phyloP scores from a whole-genome alignment of 2,797 vertebrate species.

The Vespertilio murinus region DNA sequence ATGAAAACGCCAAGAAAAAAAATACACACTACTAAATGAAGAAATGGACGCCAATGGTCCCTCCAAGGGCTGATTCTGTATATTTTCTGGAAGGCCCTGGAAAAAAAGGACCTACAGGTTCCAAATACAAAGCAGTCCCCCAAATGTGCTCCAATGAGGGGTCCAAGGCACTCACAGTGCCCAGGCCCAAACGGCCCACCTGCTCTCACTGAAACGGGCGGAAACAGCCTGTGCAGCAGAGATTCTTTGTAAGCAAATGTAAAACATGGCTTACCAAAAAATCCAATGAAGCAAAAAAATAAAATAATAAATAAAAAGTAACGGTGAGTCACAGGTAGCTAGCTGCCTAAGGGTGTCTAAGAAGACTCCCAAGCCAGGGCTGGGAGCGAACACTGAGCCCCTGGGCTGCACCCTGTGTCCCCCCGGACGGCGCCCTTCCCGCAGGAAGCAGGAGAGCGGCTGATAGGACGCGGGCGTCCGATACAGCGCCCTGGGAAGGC shows the following conservation, averaged over 20 bases:
- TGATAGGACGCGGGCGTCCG: constrained; percentile 63
- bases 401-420: constrained; percentile 17
- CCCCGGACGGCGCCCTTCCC: constrained; percentile 65
- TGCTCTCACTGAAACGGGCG: background rate
- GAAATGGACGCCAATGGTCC: background rate
- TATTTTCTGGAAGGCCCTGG: background rate
- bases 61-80: background rate
- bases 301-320: background rate
- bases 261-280: background rate
- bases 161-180: background rate
- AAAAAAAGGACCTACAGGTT: background rate
- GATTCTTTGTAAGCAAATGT: constrained; percentile 9
- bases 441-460: constrained; percentile 70
- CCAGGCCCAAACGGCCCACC: background rate
- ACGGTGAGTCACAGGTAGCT: background rate
- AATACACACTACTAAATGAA: background rate
- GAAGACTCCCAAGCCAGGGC: background rate
- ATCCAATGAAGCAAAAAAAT: background rate
- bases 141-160: background rate
- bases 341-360: background rate
- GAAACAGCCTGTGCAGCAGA: background rate
- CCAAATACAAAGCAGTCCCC: background rate
- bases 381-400: background rate
- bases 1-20: background rate
- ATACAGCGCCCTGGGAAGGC: constrained; percentile 62